A percentile compares a stretch with the other conserved stretches of the same genome.
Evolutionary conservation across 37 sponge, comb jelly and placozoan genomes (phyloP).

Genomic region (Lycopodina hypogea): DNA sequence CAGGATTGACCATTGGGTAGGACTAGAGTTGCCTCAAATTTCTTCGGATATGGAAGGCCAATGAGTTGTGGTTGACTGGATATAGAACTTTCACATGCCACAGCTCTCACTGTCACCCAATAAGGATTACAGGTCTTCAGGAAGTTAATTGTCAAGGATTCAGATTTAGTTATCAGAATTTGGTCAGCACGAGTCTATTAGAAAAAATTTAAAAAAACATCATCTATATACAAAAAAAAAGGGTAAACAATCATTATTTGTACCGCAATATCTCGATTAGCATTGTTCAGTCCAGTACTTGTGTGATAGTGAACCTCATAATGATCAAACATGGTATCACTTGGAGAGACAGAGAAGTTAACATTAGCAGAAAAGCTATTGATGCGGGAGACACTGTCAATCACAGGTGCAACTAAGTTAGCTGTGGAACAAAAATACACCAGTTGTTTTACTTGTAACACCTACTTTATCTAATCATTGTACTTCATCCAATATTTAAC

Average conservation of each 20-base stretch:
- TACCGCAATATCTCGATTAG: not conserved
- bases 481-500: no score
- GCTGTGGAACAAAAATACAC: no score
- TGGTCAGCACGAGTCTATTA: not conserved
- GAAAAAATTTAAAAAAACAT: no score
- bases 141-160: not conserved
- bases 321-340: not conserved
- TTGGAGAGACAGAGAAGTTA: not conserved
- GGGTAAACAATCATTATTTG: no score
- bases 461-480: no score
- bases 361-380: not conserved
- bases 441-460: no score
- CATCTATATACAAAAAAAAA: no score
- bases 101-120: constrained; percentile 3
- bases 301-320: not conserved
- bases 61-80: not conserved
- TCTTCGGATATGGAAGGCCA: not conserved
- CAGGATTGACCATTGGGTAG: not conserved
- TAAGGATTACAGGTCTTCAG: not conserved
- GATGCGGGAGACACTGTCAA: not conserved
- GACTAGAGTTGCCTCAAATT: not conserved
- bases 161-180: not conserved
- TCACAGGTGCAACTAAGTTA: not conserved
- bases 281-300: not conserved
- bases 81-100: not conserved